phyloP scores from a whole-genome alignment of 2,113 vertebrate genomes.

The Anolis carolinensis region DNA sequence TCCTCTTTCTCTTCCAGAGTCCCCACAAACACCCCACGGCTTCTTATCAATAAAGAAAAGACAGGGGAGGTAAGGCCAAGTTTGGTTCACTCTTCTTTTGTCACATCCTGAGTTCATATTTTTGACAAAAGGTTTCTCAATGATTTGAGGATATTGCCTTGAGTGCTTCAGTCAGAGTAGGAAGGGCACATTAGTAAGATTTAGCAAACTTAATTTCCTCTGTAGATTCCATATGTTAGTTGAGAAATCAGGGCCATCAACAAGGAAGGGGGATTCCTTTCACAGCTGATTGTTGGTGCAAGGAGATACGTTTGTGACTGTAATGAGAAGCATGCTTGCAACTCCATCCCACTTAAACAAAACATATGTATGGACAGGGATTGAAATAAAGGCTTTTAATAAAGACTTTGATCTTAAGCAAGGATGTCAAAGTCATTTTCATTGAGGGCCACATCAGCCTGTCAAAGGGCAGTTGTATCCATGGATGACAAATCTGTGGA shows the following conservation, averaged over 20 bases:
- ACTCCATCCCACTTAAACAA: neutral
- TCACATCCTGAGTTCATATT: accelerated
- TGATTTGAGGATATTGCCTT: neutral
- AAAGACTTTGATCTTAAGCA: neutral
- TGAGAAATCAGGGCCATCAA: neutral
- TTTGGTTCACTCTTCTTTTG: neutral
- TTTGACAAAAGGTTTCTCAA: neutral
- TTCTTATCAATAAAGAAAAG: slow-evolving; percentile 94
- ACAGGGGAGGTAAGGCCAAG: slow-evolving; percentile 79
- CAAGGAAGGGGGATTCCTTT: too few relatives aligned
- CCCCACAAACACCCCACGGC: slow-evolving; percentile 83
- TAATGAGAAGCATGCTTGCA: neutral
- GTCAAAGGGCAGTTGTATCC: too few relatives aligned
- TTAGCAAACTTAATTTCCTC: neutral
- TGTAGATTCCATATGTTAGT: neutral
- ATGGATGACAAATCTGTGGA: too few relatives aligned
- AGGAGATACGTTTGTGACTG: neutral
- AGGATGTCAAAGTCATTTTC: too few relatives aligned
- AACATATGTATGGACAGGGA: neutral
- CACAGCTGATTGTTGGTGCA: neutral
- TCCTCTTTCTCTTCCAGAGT: slow-evolving; percentile 71
- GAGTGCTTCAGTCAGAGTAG: neutral
- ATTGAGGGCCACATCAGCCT: too few relatives aligned
- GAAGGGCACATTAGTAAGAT: neutral
- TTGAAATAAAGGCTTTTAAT: neutral